Evolutionary conservation across 2,888 invertebrate genomes (phyloP), one percentile per base, ranked within the genome.

Genomic region (Lapara coniferarum): DNA sequence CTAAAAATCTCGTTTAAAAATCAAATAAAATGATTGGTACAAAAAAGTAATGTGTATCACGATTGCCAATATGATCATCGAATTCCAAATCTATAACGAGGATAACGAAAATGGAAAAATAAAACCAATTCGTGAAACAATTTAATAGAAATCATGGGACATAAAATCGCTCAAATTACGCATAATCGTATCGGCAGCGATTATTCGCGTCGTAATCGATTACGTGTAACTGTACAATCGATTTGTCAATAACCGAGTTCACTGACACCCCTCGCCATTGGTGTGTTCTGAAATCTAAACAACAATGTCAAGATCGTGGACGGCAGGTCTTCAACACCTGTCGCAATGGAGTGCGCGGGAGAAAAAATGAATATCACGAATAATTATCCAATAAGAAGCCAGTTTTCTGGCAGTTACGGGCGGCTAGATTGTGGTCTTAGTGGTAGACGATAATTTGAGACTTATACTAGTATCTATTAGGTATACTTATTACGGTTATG

Each of bases 241-340:
- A 70, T 67, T 67, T 56, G 66, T 52, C 66, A 69, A 69, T 66
- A 69, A 30, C 58, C 66, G 82, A 82, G 89, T 85, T 86, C 88
- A 75, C 82, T 78, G 86, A 88, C 85, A 88, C 70, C 72, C 51
- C 70, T 72, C 71, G 75, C 75, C 70, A 83, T 84, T 82, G 82
- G 83, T 82, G 74, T 73, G 72, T 68, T 74, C 70, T 70, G 72
- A 76, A 74, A 63, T 49, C 63, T 63, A 63, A 63, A 49, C 77
- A 75, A 75, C 87, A 91, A 90, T 90, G 90, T 89, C 92, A 91
- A 91, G 89, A 83, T 85, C 90, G 86, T 89, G 90, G 80, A 76
- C 78, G 78, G 81, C 88, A 89, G 89, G 91, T 92, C 86, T 81
- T 90, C 90, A 89, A 79, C 91, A 93, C 93, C 93, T 93, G 93